These are phyloP conservation scores for Vireo griseus DNA, from an alignment of 2,797 vertebrate genomes.

Conservation along the genomic window DNA sequence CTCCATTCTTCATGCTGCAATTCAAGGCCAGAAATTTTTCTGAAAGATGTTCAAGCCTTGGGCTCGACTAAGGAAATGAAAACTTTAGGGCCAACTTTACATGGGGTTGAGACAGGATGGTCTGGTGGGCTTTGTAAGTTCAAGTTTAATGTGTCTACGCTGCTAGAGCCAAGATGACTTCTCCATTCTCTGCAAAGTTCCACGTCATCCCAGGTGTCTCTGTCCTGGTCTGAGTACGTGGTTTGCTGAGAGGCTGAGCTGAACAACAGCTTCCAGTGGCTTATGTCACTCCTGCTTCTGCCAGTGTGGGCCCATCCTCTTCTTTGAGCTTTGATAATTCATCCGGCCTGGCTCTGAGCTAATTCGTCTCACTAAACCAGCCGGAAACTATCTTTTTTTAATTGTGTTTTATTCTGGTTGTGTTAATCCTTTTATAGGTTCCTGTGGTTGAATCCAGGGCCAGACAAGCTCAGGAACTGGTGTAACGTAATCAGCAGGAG, in stretches of 20 bases:
- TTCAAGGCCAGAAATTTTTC: neutral
- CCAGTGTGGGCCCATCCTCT: neutral
- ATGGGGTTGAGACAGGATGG: neutral
- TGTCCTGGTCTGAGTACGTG: neutral
- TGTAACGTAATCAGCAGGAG: neutral
- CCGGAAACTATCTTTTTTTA: conserved; percentile 26
- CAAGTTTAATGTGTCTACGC: neutral
- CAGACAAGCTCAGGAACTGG: neutral
- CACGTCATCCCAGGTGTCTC: accelerated
- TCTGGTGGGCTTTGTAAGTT: neutral
- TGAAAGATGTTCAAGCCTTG: neutral
- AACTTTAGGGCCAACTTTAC: neutral
- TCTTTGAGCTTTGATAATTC: neutral
- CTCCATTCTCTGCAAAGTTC: neutral
- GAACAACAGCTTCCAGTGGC: neutral
- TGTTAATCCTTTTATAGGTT: conserved; percentile 2
- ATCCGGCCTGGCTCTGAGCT: neutral
- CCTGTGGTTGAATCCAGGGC: neutral
- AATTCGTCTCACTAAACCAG: neutral
- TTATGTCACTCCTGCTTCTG: neutral
- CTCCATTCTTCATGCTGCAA: neutral
- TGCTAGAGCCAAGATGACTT: neutral
- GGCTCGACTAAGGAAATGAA: neutral
- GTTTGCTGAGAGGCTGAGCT: neutral
- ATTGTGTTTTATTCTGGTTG: neutral